Base-by-base conservation (phyloP, 1,140 invertebrate genomes). In the Drosophila arawakana region DNA sequence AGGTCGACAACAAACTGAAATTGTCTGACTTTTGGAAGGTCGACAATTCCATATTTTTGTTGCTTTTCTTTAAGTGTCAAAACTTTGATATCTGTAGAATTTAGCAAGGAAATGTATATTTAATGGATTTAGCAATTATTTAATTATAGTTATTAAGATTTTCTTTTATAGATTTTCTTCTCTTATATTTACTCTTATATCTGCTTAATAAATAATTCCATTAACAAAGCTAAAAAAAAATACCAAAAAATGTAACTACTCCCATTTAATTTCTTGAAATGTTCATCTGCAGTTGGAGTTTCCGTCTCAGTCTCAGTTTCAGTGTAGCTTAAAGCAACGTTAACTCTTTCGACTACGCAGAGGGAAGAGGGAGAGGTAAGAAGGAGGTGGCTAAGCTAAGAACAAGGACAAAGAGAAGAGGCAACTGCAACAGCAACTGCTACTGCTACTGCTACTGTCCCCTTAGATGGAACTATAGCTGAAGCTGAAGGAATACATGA, bases 371-470 rank as follows among this genome's bases (percentile, higher is more conserved):
- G 25, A 6, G 34, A 21, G 18, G 18, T 43, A 43, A 25, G 55
- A 46, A 59, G n/a, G 18, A 5, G 21, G 2, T 9, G 30, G 13
- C 54, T 37, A 18, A 41, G 54, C 54, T 57, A 57, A 57, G 54
- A 8, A 43, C 47, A 30, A 50, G 37, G 18, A 9, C 49, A 58
- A 58, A 54, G 7, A 15, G 41, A 41, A 37, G 49, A 15, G 34
- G n/a, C 18, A 50, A 43, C 34, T 46, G 68, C 50, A 39, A 55
- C 30, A 13, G 58, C 39, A 21, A 35, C 37, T 50, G 34, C 9
- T 21, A 57, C 50, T 55, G 50, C 25, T 4, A 73, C 30, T 34
- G 58, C 39, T 21, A 55, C 71, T 73, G 54, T 18, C 65, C 57
- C 57, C 55, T 50, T 34, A 39, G 25, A 13, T 49, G 15, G 7